Base-by-base conservation (phyloP, 2,888 invertebrate species). In the Lepeophtheirus nordmannii region DNA sequence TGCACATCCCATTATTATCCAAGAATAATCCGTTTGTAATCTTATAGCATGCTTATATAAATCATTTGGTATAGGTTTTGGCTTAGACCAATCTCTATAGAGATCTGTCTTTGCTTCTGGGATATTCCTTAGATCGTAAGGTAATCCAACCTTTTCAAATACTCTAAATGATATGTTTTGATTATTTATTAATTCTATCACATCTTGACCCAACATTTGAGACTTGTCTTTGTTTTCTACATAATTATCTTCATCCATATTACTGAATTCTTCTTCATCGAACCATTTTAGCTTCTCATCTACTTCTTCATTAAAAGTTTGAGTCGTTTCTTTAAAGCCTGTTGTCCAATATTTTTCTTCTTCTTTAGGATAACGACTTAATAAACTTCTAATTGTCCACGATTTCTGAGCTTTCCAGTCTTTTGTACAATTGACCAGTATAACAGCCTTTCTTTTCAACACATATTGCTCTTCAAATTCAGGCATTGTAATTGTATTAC, bases 1-100 rank as follows among this genome's bases (percentile, higher is more conserved):
- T 17, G 60, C 60, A 10, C 39, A 17, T 37, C 60, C 39, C 60
- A 60, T 60, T 17, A 60, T 60, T 17, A 60, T n/a, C 60, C 60
- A 60, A 37, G 30, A 17, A 22, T 60, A 60, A 38, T 60, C 60
- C 1, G 60, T 60, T 1, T 38, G 37, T 17, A 46, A 46, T 20
- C 37, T 38, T 17, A 60, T 37, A 1, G 30, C 37, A 37, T 17
- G 22, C 14, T 60, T 60, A 30, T 37, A 60, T 11, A 60, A 38
- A 22, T 60, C 60, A 1, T 17, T 60, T 10, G 60, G 60, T 11
- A 60, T 60, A 11, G 37, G 60, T 7, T 37, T 60, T 14, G 60
- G 60, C n/a, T 8, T 37, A 17, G 60, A 23, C 60, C 60, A 60
- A 60, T 60, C 60, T 17, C 30, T 23, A 60, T 60, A 60, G 10